Evolutionary conservation across 2,888 invertebrate genomes (phyloP).

Genomic region (Agrotis clavis): DNA sequence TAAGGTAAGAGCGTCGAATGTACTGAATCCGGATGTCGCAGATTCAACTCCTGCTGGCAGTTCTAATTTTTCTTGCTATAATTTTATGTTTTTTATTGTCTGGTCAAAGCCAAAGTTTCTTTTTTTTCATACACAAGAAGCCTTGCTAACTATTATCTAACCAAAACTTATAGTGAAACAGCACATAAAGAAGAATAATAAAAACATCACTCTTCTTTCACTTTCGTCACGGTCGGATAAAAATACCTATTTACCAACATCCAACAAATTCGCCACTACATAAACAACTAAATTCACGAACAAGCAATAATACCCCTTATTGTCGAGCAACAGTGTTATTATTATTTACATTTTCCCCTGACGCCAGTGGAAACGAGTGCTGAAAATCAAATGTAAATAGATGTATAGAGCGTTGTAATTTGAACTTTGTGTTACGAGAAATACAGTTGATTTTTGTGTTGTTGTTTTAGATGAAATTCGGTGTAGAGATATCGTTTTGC

Average conservation of each 20-base stretch:
- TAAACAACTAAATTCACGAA: constrained; percentile 40
- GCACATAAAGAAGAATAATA: background rate
- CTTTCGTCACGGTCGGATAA: constrained; percentile 11
- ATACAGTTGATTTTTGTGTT: constrained; percentile 15
- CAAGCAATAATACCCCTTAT: constrained; percentile 60
- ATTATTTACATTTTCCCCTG: constrained; percentile 59
- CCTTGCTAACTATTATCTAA: background rate
- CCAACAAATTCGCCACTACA: constrained; percentile 42
- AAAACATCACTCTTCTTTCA: constrained; percentile 8
- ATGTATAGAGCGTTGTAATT: constrained; percentile 22
- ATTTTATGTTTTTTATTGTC: too few relatives aligned
- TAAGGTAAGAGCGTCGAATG: too few relatives aligned
- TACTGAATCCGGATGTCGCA: too few relatives aligned
- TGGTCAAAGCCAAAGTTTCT: too few relatives aligned
- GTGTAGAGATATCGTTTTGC: constrained; percentile 40
- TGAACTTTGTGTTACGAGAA: constrained; percentile 9
- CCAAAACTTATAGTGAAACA: background rate
- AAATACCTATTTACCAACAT: constrained; percentile 37
- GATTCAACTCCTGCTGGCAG: too few relatives aligned
- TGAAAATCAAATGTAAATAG: constrained; percentile 52
- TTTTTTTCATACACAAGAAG: too few relatives aligned
- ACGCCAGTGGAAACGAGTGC: constrained; percentile 15
- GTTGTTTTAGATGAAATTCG: constrained; percentile 39
- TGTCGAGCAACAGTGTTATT: constrained; percentile 34
- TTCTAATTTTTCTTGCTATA: too few relatives aligned